These are phyloP conservation scores for Lordiphosa clarofinis DNA, from an alignment of 1,140 invertebrate genomes.

Conservation along the genomic window DNA sequence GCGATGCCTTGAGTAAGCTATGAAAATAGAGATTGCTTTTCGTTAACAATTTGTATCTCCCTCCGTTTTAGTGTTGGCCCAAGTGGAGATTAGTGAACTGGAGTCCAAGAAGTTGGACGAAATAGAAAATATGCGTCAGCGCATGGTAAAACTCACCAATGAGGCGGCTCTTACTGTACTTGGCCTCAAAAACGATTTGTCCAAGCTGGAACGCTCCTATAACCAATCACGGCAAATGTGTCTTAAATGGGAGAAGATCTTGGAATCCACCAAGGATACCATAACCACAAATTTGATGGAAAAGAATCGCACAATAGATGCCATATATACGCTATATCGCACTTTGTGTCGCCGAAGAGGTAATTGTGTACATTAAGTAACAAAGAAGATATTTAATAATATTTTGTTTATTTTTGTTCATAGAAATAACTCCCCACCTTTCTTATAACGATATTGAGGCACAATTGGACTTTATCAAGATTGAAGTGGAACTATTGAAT, in stretches of 20 bases:
- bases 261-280: slow-evolving; percentile 53
- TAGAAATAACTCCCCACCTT: slow-evolving; percentile 8
- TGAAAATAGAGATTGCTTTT: not conserved
- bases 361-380: too few species aligned
- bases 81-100: slow-evolving; percentile 63
- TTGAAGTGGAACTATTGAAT: slow-evolving; percentile 60
- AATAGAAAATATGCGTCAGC: slow-evolving; percentile 68
- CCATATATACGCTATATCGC: slow-evolving; percentile 44
- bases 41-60: not conserved
- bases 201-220: slow-evolving; percentile 61
- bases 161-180: slow-evolving; percentile 67
- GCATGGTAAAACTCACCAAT: slow-evolving; percentile 71
- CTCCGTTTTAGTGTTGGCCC: slow-evolving; percentile 56
- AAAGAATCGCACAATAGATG: slow-evolving; percentile 53
- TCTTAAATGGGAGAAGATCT: slow-evolving; percentile 67
- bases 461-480: slow-evolving; percentile 63
- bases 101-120: slow-evolving; percentile 62
- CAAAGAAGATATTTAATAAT: too few species aligned
- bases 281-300: slow-evolving; percentile 40
- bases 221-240: slow-evolving; percentile 47
- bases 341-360: slow-evolving; percentile 50
- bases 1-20: slow-evolving; percentile 56
- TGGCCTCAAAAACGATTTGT: slow-evolving; percentile 73
- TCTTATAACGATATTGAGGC: slow-evolving; percentile 26
- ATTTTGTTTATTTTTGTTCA: not conserved